Percentiles rank a stretch among this genome's conserved stretches.
Evolutionary conservation across 2,888 invertebrate genomes (phyloP).

Genomic region (Chymomyza caudatula): DNA sequence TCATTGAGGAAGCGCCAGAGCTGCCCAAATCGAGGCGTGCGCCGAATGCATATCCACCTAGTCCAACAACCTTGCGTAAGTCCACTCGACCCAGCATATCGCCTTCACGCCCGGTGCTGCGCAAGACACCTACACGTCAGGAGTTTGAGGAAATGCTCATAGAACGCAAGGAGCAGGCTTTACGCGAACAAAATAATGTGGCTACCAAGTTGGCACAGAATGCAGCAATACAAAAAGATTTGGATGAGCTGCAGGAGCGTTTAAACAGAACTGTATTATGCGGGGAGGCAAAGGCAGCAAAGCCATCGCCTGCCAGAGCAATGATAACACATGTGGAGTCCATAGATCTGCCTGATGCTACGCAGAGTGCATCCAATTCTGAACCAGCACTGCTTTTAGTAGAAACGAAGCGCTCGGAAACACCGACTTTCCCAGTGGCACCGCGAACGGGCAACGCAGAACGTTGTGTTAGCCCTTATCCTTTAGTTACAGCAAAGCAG

Average conservation of each 20-base stretch:
- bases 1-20: slow-evolving; percentile 12
- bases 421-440: slow-evolving; percentile 93
- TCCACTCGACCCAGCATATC: slow-evolving; percentile 56
- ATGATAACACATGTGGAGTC: slow-evolving; percentile 36
- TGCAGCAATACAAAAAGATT: slow-evolving; percentile 52
- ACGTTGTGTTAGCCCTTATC: slow-evolving; percentile 78
- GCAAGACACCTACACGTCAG: slow-evolving; percentile 73
- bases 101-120: slow-evolving; percentile 60
- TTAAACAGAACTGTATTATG: slow-evolving; percentile 31
- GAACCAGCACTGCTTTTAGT: slow-evolving; percentile 26
- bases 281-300: not conserved
- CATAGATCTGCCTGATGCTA: slow-evolving; percentile 34
- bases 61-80: slow-evolving; percentile 87
- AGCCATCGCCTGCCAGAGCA: slow-evolving; percentile 3
- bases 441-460: slow-evolving; percentile 85
- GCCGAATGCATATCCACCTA: slow-evolving; percentile 83
- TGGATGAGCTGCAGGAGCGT: slow-evolving; percentile 51
- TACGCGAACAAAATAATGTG: slow-evolving; percentile 42
- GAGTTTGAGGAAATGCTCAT: slow-evolving; percentile 77
- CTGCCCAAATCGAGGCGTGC: slow-evolving; percentile 79
- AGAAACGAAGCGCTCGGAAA: slow-evolving; percentile 84
- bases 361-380: not conserved
- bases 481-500: slow-evolving; percentile 17
- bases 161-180: slow-evolving; percentile 70
- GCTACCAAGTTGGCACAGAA: slow-evolving; percentile 47